These are phyloP conservation scores for Atta cephalotes DNA, from an alignment of 1,140 invertebrate species.

Conservation along the genomic window DNA sequence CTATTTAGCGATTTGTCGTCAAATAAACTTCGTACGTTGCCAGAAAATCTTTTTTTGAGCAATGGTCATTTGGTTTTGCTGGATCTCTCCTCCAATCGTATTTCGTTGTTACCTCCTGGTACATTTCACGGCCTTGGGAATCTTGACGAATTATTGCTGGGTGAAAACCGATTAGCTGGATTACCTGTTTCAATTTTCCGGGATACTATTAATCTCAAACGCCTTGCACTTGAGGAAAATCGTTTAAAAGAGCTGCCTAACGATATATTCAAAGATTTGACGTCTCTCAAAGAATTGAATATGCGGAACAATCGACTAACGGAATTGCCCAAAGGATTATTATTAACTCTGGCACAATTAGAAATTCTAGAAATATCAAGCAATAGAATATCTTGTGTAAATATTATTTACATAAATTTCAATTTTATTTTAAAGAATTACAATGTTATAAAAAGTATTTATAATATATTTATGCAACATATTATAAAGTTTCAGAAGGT, in stretches of 20 bases:
- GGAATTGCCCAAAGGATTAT: conserved; percentile 86
- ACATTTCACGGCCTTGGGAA: conserved; percentile 82
- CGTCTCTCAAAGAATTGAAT: conserved; percentile 87
- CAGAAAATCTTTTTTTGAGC: conserved; percentile 83
- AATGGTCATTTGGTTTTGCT: conserved; percentile 83
- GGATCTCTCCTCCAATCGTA: conserved; percentile 85
- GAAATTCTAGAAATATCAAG: conserved; percentile 82
- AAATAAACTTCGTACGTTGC: conserved; percentile 89
- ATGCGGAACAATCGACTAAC: conserved; percentile 88
- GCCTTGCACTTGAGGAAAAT: conserved; percentile 91
- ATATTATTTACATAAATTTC: conserved; percentile 7
- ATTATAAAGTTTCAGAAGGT: not conserved
- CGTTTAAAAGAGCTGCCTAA: conserved; percentile 87
- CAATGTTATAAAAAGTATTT: not conserved
- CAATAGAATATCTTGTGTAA: conserved; percentile 87
- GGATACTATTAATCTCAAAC: conserved; percentile 88
- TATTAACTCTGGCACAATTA: conserved; percentile 86
- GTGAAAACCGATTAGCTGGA: conserved; percentile 83
- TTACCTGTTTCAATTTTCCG: conserved; percentile 88
- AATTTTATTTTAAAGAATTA: conserved; percentile 24
- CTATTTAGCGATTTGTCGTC: conserved; percentile 89
- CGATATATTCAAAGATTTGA: conserved; percentile 86
- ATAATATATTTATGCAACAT: not conserved
- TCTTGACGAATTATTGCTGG: conserved; percentile 87
- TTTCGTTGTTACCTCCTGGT: conserved; percentile 80